Base-by-base conservation (phyloP, 1,140 invertebrate species). In the Magallana gigas region DNA sequence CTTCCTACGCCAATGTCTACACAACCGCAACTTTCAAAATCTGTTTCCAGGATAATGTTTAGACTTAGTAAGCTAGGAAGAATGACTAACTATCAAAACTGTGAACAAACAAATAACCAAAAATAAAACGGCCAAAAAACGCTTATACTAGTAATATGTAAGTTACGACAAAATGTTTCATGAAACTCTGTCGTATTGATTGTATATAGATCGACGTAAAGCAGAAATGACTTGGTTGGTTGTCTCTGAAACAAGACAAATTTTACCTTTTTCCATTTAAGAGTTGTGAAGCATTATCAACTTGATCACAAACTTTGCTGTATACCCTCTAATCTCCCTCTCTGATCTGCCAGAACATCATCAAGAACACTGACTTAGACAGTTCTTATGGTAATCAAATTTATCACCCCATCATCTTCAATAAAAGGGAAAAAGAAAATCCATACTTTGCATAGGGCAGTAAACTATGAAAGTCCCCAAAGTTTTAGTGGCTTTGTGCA, bases 291-390 rank as follows among this genome's bases (percentile, higher is more conserved):
- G 36, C 68, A 29, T 71, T 71, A 71, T 71, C 68, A 71, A 29
- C 36, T 71, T 71, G 68, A 71, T 71, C 68, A 71, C 23, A 71
- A 18, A 29, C 68, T 71, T 71, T 71, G 68, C 23, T 29, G 68
- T 29, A 29, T 71, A 29, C 68, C 23, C 68, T 29, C 18, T 71
- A 71, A 71, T 71, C 68, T 71, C 68, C 68, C 23, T 29, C 36
- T 29, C 23, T 23, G 18, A 71, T 71, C 68, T 71, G 23, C 23
- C 23, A 29, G 68, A 71, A 71, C 29, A 71, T 71, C 36, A 71
- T 71, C 68, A 71, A 71, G 36, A 71, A 71, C 68, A 71, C 68
- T 48, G 68, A 71, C 68, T 71, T 71, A 71, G 68, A 71, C 68
- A 4, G 68, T 71, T 71, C 68, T 71, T 71, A 71, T 29, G 68